Evolutionary conservation across 2,797 vertebrate species (phyloP).

Genomic region (Schizothorax lantsangensis): DNA sequence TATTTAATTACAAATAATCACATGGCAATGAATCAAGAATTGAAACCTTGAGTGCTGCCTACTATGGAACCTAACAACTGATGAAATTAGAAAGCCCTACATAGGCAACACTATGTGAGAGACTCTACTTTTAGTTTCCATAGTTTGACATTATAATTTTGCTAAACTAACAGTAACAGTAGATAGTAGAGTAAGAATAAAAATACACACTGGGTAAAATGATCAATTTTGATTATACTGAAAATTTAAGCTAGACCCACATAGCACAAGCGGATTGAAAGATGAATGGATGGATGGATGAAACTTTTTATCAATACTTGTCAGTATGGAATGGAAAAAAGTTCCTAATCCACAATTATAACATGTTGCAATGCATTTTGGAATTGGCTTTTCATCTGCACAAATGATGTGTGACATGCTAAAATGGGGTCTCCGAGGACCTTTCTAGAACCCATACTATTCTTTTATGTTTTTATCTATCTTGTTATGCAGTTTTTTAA

Average conservation of each 20-base stretch:
- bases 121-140: background rate
- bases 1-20: slow-evolving; percentile 25
- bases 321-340: background rate
- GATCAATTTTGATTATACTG: background rate
- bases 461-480: background rate
- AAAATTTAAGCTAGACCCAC: no score
- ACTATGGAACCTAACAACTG: background rate
- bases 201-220: background rate
- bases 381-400: background rate
- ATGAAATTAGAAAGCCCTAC: background rate
- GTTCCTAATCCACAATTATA: background rate
- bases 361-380: background rate
- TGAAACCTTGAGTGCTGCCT: background rate
- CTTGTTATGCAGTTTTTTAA: background rate
- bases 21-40: background rate
- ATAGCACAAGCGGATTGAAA: background rate
- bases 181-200: background rate
- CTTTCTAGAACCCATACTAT: background rate
- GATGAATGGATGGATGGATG: background rate
- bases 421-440: background rate
- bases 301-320: background rate
- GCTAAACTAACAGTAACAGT: background rate
- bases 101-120: background rate
- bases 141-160: background rate
- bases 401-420: background rate